Conservation (phyloP, 23 tunicate genomes). For the Halocynthia aurantium region DNA sequence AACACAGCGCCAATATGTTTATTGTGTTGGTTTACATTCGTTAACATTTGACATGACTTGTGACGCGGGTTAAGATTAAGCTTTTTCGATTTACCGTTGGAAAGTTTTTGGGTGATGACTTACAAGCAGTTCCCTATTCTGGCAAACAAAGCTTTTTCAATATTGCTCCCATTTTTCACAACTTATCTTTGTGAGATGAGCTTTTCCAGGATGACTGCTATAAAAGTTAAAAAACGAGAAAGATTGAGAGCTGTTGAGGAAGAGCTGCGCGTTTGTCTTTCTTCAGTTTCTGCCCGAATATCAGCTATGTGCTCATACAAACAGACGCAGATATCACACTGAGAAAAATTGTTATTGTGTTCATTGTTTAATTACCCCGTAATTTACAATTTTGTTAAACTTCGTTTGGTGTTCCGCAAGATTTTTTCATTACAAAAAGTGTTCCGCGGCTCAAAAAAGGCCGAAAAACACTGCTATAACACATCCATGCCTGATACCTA, state of each 20-base stretch:
- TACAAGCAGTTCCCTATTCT: conserved; percentile 46
- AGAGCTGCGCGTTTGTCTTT: conserved; percentile 5
- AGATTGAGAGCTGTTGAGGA: conserved; percentile 8
- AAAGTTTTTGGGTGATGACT: conserved; percentile 39
- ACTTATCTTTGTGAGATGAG: conserved; percentile 40
- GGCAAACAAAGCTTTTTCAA: conserved; percentile 31
- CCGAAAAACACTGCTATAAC: too few species aligned
- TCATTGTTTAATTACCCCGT: neutral
- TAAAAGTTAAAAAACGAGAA: conserved; percentile 4
- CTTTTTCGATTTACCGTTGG: conserved; percentile 26
- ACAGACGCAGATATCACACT: conserved; percentile 33
- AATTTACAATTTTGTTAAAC: too few species aligned
- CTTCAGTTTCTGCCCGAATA: conserved; percentile 4
- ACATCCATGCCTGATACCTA: too few species aligned
- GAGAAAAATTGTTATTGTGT: conserved; percentile 9
- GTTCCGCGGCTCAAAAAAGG: too few species aligned
- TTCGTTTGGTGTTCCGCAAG: too few species aligned
- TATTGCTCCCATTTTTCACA: conserved; percentile 39
- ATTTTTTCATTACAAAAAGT: too few species aligned
- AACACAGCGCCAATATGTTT: too few species aligned
- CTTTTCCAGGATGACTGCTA: conserved; percentile 17
- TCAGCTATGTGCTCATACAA: conserved; percentile 17
- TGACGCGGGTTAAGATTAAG: conserved; percentile 26
- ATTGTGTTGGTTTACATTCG: too few species aligned
- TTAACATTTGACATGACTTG: too few species aligned